Evolutionary conservation across 2,888 invertebrate species (phyloP).

Genomic region (Oxystoma pomonae): DNA sequence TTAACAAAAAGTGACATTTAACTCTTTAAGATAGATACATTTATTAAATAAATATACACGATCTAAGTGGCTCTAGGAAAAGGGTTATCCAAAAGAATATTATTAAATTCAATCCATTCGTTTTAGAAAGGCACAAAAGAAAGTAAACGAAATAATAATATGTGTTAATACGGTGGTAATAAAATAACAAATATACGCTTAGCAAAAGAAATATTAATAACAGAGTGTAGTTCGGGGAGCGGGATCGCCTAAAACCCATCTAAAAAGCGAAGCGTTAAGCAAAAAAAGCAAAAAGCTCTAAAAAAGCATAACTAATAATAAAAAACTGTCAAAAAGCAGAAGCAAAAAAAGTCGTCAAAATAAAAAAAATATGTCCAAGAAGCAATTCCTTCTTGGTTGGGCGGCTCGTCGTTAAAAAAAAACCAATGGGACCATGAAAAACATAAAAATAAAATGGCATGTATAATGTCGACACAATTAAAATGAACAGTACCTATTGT

Average conservation of each 20-base stretch:
- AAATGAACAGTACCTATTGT: too few species aligned
- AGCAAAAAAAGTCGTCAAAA: conserved; percentile 14
- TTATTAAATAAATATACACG: background rate
- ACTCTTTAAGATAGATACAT: too few species aligned
- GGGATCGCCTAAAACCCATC: background rate
- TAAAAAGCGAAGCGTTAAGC: conserved; percentile 3
- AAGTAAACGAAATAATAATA: conserved; percentile 35
- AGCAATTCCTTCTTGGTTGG: background rate
- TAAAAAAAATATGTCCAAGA: conserved; percentile 11
- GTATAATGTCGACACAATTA: too few species aligned
- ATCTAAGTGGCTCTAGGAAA: conserved; percentile 23
- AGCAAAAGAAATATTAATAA: conserved; percentile 25
- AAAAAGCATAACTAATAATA: conserved; percentile 22
- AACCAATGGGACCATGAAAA: too few species aligned
- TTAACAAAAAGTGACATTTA: too few species aligned
- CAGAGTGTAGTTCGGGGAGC: conserved; percentile 10
- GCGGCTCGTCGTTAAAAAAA: background rate
- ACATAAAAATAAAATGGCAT: too few species aligned
- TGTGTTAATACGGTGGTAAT: conserved; percentile 8
- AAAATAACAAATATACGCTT: conserved; percentile 11
- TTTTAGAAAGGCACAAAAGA: conserved; percentile 30
- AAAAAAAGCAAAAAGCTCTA: conserved; percentile 34
- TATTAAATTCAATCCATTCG: too few species aligned
- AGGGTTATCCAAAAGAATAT: conserved; percentile 48
- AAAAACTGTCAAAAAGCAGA: conserved; percentile 18